A percentile compares a stretch with the other conserved stretches of the same genome.
phyloP scores from a whole-genome alignment of 2,888 invertebrate genomes.

The Euzetes globulus region DNA sequence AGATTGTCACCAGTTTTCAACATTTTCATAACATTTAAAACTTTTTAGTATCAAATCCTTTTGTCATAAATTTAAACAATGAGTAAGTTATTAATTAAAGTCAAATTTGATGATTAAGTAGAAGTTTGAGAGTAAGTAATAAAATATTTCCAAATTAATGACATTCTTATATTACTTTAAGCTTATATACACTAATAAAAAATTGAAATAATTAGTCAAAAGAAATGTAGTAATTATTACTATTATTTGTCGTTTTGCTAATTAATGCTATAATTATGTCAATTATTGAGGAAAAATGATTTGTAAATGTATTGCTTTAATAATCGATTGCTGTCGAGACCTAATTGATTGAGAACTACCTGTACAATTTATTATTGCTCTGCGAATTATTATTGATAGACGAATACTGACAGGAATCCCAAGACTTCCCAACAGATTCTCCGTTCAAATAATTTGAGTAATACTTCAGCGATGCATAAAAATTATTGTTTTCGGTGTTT shows the following conservation, averaged over 20 bases:
- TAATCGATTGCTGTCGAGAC: background rate
- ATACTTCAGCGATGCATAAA: background rate
- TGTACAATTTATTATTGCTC: slow-evolving; percentile 27
- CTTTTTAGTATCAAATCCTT: background rate
- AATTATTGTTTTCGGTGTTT: background rate
- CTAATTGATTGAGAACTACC: background rate
- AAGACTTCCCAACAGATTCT: background rate
- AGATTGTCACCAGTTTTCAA: background rate
- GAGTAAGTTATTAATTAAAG: background rate
- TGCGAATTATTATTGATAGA: slow-evolving; percentile 22
- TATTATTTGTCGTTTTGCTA: background rate
- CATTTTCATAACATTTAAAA: background rate
- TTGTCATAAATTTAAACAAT: background rate
- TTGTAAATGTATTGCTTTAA: background rate
- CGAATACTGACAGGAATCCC: background rate
- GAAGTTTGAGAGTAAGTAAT: slow-evolving; percentile 11
- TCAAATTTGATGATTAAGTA: slow-evolving; percentile 24
- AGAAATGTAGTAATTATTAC: background rate
- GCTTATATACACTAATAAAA: slow-evolving; percentile 8
- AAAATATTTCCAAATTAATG: background rate
- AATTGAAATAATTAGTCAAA: background rate
- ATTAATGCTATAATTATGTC: background rate
- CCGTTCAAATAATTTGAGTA: background rate
- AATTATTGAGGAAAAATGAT: background rate
- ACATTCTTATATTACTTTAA: background rate